phyloP scores from a whole-genome alignment of 2,888 invertebrate genomes.

The Caradrina kadenii region DNA sequence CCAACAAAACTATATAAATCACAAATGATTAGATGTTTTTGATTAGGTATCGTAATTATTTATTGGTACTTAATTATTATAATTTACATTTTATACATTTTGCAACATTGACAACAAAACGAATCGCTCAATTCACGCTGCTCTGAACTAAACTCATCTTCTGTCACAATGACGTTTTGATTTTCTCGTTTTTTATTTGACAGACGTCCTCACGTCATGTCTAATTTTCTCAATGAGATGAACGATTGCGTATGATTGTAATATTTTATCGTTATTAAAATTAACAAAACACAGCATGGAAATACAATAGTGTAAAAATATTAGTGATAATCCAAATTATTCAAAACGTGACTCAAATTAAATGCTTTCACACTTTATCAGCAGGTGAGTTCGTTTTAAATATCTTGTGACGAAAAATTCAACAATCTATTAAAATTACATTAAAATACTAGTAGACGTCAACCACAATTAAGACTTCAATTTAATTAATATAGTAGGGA shows the following conservation, averaged over 20 bases:
- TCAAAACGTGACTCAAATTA: constrained; percentile 47
- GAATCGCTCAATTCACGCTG: neutral
- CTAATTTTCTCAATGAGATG: constrained; percentile 46
- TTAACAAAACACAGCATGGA: constrained; percentile 46
- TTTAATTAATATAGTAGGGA: neutral
- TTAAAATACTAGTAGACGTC: constrained; percentile 35
- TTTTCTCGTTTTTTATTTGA: constrained; percentile 32
- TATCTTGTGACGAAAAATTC: constrained; percentile 18
- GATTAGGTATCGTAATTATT: no score
- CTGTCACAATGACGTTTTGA: constrained; percentile 46
- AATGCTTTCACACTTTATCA: constrained; percentile 44
- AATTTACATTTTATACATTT: no score
- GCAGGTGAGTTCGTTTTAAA: constrained; percentile 56
- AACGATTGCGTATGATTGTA: constrained; percentile 37
- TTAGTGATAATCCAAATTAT: constrained; percentile 47
- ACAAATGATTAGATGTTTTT: no score
- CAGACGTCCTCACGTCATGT: constrained; percentile 3
- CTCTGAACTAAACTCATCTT: constrained; percentile 20
- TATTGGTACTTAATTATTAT: no score
- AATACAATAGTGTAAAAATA: constrained; percentile 46
- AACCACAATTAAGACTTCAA: constrained; percentile 5
- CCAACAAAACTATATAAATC: no score
- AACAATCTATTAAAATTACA: constrained; percentile 18
- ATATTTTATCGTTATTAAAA: constrained; percentile 43
- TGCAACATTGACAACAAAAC: constrained; percentile 16